Evolutionary conservation across 2,888 invertebrate species (phyloP).

Genomic region (Phortica okadai): DNA sequence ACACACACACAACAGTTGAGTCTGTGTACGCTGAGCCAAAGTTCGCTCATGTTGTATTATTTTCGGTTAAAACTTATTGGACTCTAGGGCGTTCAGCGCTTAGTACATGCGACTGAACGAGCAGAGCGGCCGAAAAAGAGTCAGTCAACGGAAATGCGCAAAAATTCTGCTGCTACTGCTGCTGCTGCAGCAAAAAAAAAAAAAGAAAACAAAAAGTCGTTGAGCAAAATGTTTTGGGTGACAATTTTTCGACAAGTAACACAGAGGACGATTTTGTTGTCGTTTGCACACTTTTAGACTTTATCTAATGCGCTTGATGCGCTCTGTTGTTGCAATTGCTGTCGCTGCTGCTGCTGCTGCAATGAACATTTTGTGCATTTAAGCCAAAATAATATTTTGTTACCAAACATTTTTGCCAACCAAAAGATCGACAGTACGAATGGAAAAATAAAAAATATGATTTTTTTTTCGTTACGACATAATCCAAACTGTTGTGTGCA

Average conservation of each 20-base stretch:
- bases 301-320: slow-evolving; percentile 30
- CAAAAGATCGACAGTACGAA: slow-evolving; percentile 22
- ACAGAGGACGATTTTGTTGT: slow-evolving; percentile 12
- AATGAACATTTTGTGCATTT: slow-evolving; percentile 44
- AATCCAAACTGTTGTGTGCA: slow-evolving; percentile 50
- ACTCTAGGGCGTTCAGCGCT: slow-evolving; percentile 64
- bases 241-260: slow-evolving; percentile 24
- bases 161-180: not conserved
- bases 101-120: slow-evolving; percentile 1
- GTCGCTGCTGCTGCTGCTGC: not conserved
- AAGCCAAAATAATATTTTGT: slow-evolving; percentile 58
- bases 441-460: not conserved
- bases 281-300: no score
- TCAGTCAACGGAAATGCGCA: slow-evolving; percentile 25
- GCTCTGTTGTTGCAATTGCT: slow-evolving; percentile 44
- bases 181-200: not conserved
- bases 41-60: slow-evolving; percentile 48
- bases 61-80: slow-evolving; percentile 67
- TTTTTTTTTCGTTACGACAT: slow-evolving; percentile 36
- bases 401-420: slow-evolving; percentile 19
- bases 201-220: not conserved
- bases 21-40: slow-evolving; percentile 41
- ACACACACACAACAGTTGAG: not conserved
- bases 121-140: not conserved
- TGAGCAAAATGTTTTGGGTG: slow-evolving; percentile 2